Conservation (phyloP, 2,797 vertebrate genomes). For the Helarctos malayanus region DNA sequence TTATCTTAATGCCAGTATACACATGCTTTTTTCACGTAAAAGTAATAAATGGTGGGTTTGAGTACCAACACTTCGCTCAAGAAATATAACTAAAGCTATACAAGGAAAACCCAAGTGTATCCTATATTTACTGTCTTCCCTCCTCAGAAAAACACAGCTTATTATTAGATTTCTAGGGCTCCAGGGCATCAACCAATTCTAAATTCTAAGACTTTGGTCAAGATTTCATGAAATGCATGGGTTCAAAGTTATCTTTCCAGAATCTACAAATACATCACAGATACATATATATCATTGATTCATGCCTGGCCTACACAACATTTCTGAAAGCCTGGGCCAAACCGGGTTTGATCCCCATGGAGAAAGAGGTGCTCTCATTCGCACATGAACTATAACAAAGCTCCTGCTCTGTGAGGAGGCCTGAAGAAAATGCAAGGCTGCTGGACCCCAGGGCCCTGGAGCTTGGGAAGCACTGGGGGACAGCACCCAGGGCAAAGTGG, state of each 20-base stretch:
- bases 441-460: background rate
- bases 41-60: background rate
- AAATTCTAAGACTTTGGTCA: background rate
- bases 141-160: background rate
- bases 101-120: background rate
- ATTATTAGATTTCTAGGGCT: background rate
- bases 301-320: background rate
- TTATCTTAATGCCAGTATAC: background rate
- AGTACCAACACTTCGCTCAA: background rate
- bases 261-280: background rate
- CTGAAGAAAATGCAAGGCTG: background rate
- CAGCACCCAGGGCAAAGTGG: background rate
- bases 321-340: background rate
- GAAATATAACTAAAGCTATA: background rate
- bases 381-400: background rate
- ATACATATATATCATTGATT: background rate
- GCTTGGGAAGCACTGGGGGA: background rate
- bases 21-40: background rate
- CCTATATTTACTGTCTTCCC: background rate
- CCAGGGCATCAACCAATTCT: background rate
- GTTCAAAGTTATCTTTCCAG: background rate
- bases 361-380: background rate
- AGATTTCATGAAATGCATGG: background rate
- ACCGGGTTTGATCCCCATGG: background rate
- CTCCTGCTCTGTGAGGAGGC: background rate